Percentiles rank a stretch among this genome's conserved stretches.
Evolutionary conservation across 2,113 vertebrate species (phyloP).

Genomic region (Neogale vison): DNA sequence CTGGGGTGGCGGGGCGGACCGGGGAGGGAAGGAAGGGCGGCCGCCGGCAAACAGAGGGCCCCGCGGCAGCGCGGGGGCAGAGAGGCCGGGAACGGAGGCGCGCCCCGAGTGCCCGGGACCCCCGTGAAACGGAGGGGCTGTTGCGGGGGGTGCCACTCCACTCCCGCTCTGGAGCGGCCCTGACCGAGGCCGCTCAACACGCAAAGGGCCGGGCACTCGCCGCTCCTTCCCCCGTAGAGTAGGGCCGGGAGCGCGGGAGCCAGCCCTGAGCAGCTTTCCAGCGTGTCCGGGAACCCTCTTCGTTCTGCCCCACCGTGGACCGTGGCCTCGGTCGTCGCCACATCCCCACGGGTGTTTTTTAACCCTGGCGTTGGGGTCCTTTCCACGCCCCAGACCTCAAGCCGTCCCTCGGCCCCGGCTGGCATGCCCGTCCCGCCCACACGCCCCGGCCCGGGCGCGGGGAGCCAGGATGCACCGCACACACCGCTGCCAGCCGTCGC

Average conservation of each 20-base stretch:
- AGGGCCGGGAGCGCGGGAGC: not conserved
- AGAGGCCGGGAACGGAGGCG: not conserved
- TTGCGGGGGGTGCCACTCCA: rapidly evolving
- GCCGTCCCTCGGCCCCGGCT: not conserved
- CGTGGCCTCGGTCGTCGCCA: not conserved
- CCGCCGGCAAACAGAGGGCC: no score
- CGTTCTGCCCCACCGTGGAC: not conserved
- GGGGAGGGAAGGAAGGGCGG: not conserved
- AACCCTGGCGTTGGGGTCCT: not conserved
- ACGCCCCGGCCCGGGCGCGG: not conserved
- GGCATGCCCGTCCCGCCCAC: not conserved
- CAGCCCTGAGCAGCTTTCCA: not conserved
- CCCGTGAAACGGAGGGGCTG: not conserved
- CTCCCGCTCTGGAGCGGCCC: not conserved
- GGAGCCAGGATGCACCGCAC: no score
- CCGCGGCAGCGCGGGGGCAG: not conserved
- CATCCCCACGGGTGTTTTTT: not conserved
- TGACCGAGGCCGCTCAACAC: not conserved
- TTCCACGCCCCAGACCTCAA: not conserved
- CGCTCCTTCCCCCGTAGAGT: not conserved
- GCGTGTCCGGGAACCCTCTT: not conserved
- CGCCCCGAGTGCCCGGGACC: not conserved
- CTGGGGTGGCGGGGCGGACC: not conserved
- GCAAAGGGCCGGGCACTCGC: no score
- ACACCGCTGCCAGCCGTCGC: not conserved